Percentiles rank a stretch among this genome's conserved stretches.
phyloP scores from a whole-genome alignment of 1,140 invertebrate species.

The Choristoneura fumiferana region DNA sequence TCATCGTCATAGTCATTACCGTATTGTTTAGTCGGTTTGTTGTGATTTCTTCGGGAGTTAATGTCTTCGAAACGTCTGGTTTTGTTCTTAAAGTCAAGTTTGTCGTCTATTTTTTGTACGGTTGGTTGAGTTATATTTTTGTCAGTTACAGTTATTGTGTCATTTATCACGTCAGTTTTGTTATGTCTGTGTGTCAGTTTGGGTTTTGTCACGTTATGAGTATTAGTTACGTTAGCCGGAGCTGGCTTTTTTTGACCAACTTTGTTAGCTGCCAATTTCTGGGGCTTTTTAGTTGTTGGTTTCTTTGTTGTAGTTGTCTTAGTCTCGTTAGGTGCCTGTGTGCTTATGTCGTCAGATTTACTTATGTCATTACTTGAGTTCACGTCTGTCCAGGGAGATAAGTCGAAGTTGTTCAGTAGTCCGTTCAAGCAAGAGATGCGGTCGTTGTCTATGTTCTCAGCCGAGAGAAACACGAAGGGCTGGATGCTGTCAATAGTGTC shows the following conservation, averaged over 20 bases:
- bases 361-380: slow-evolving; percentile 61
- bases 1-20: slow-evolving; percentile 53
- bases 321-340: slow-evolving; percentile 23
- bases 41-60: slow-evolving; percentile 43
- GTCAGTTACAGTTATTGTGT: slow-evolving; percentile 21
- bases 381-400: slow-evolving; percentile 81
- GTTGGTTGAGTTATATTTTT: slow-evolving; percentile 37
- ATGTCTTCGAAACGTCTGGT: slow-evolving; percentile 56
- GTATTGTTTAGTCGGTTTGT: slow-evolving; percentile 37
- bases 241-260: slow-evolving; percentile 36
- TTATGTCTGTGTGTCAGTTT: slow-evolving; percentile 36
- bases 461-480: slow-evolving; percentile 86
- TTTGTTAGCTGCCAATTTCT: slow-evolving; percentile 33
- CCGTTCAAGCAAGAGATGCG: slow-evolving; percentile 84
- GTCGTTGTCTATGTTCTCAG: slow-evolving; percentile 81
- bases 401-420: slow-evolving; percentile 85
- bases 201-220: slow-evolving; percentile 24
- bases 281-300: slow-evolving; percentile 35
- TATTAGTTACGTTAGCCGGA: slow-evolving; percentile 28
- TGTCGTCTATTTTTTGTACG: slow-evolving; percentile 69
- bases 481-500: slow-evolving; percentile 85
- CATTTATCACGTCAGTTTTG: slow-evolving; percentile 26
- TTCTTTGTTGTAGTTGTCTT: slow-evolving; percentile 29
- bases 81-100: slow-evolving; percentile 78
- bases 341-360: slow-evolving; percentile 44